These are phyloP conservation scores for Python bivittatus DNA, from an alignment of 2,113 vertebrate species.

Conservation along the genomic window DNA sequence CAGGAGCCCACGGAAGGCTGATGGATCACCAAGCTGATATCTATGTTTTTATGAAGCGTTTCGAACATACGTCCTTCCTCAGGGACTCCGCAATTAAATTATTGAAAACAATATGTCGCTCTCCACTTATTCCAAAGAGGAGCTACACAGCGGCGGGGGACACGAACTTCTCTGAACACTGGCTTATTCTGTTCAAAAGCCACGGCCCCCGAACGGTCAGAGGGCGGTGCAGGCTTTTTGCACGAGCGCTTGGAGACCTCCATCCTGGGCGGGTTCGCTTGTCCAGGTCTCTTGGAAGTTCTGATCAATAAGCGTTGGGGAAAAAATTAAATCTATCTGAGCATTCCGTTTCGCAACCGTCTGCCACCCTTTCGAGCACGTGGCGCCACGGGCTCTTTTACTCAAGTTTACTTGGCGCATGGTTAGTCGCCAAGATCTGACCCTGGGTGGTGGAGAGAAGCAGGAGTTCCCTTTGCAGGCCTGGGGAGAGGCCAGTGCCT, in stretches of 20 bases:
- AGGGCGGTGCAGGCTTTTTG: not conserved
- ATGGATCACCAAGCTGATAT: not conserved
- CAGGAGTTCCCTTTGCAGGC: too few species aligned
- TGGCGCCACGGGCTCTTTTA: not conserved
- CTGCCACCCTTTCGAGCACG: not conserved
- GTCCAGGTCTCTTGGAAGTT: not conserved
- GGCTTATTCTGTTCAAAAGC: not conserved
- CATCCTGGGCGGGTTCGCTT: too few species aligned
- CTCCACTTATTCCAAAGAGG: not conserved
- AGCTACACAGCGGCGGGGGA: not conserved
- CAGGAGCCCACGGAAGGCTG: not conserved
- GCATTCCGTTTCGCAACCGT: too few species aligned
- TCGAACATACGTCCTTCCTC: not conserved
- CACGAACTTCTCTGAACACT: not conserved
- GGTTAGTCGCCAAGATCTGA: too few species aligned
- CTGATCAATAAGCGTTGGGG: not conserved
- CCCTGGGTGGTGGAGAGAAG: too few species aligned
- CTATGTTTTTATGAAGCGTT: not conserved
- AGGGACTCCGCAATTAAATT: not conserved
- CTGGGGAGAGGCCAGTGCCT: not conserved
- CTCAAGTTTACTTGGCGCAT: not conserved
- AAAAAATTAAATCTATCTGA: too few species aligned
- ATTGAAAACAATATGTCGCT: not conserved
- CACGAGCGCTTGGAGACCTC: not conserved
- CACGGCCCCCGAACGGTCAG: not conserved